phyloP scores from a whole-genome alignment of 1,140 invertebrate species.

The Aphidius gifuensis region DNA sequence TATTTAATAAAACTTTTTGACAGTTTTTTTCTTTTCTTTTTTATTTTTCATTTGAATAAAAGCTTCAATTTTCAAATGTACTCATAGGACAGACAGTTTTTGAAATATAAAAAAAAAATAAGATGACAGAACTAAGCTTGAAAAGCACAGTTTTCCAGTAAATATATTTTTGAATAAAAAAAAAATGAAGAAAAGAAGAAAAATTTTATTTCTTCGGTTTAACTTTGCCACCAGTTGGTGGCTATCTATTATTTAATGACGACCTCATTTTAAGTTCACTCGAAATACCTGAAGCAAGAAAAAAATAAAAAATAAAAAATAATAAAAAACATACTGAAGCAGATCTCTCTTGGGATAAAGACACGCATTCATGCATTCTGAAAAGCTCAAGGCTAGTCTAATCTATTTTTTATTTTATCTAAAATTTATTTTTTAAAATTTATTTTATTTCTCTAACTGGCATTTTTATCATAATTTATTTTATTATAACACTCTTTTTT shows the following conservation, averaged over 20 bases:
- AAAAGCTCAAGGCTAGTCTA: neutral
- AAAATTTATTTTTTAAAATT: no score
- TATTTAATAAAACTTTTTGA: no score
- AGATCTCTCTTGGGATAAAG: no score
- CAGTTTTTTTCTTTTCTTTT: no score
- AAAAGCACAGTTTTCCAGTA: neutral
- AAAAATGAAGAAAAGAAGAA: neutral
- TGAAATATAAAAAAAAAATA: neutral
- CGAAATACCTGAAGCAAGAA: neutral
- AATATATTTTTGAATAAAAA: neutral
- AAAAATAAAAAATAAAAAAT: neutral
- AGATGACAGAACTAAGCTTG: neutral
- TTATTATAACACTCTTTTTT: no score
- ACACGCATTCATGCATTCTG: neutral
- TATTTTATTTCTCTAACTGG: no score
- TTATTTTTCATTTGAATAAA: no score
- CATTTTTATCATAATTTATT: no score
- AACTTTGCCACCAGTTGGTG: neutral
- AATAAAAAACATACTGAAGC: neutral
- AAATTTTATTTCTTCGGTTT: neutral
- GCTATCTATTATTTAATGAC: slow-evolving; percentile 25
- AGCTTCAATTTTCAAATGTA: no score
- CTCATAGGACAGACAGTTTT: no score
- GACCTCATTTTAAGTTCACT: slow-evolving; percentile 23
- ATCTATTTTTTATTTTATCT: no score